Evolutionary conservation across 1,140 invertebrate species (phyloP).

Genomic region (Leptinotarsa texana): DNA sequence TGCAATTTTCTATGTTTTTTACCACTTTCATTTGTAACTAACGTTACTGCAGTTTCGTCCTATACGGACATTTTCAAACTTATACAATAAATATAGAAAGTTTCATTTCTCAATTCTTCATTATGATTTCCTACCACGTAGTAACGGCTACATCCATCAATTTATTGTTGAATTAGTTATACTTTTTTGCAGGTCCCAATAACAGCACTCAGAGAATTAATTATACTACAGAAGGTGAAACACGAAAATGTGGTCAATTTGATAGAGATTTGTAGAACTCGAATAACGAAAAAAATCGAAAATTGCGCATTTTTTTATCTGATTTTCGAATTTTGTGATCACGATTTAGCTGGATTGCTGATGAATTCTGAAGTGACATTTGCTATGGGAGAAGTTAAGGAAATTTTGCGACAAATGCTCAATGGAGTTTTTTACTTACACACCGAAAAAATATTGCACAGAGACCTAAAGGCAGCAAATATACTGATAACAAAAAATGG

Average conservation of each 20-base stretch:
- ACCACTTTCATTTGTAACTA: too few species aligned
- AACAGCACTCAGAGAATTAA: not conserved
- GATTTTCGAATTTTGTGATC: not conserved
- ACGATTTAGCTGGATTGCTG: not conserved
- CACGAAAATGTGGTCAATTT: conserved; percentile 1
- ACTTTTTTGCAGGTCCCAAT: not conserved
- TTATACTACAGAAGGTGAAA: not conserved
- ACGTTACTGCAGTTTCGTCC: too few species aligned
- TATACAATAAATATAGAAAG: too few species aligned
- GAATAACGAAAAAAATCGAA: not conserved
- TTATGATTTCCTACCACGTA: too few species aligned
- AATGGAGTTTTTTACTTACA: not conserved
- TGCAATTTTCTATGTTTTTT: too few species aligned
- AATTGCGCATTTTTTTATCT: not conserved
- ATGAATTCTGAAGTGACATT: not conserved
- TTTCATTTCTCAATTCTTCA: too few species aligned
- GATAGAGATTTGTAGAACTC: not conserved
- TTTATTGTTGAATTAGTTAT: too few species aligned
- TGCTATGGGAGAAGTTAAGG: not conserved
- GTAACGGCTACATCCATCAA: too few species aligned
- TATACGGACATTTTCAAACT: too few species aligned
- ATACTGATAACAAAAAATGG: conserved; percentile 4
- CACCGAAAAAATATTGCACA: not conserved
- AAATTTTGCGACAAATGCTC: not conserved
- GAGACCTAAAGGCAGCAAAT: not conserved